Conservation (phyloP, 2,797 vertebrate genomes). For the Graptemys geographica region DNA sequence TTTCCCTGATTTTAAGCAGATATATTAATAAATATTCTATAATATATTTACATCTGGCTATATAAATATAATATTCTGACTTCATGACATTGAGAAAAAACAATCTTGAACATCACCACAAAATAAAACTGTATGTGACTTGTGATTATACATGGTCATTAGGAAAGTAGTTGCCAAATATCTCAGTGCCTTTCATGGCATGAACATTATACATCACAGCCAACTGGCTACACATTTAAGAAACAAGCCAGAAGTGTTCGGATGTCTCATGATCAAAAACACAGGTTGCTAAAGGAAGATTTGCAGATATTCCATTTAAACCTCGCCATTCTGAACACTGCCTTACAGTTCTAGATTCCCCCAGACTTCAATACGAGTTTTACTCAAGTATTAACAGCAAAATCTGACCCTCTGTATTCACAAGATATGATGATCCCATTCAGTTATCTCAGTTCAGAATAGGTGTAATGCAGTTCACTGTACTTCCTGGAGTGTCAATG, state of each 20-base stretch:
- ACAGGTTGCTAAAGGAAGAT: background rate
- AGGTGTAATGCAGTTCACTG: background rate
- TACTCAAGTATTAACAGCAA: background rate
- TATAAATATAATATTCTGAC: too few relatives aligned
- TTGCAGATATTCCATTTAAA: background rate
- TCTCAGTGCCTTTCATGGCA: background rate
- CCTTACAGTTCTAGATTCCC: background rate
- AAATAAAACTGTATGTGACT: background rate
- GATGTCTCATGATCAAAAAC: background rate
- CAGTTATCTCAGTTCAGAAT: background rate
- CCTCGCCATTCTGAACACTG: background rate
- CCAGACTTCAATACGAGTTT: background rate
- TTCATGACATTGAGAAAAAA: background rate
- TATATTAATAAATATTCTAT: too few relatives aligned
- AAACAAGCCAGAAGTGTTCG: background rate
- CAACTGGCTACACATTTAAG: background rate
- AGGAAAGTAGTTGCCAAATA: background rate
- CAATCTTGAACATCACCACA: background rate
- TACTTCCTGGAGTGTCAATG: background rate
- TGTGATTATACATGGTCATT: fast-evolving
- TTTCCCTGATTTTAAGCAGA: background rate
- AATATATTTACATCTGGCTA: too few relatives aligned
- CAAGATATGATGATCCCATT: background rate
- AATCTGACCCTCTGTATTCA: background rate
- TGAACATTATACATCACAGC: background rate